These are phyloP conservation scores for Ypsolopha sequella DNA, from an alignment of 2,888 invertebrate genomes.

Conservation along the genomic window DNA sequence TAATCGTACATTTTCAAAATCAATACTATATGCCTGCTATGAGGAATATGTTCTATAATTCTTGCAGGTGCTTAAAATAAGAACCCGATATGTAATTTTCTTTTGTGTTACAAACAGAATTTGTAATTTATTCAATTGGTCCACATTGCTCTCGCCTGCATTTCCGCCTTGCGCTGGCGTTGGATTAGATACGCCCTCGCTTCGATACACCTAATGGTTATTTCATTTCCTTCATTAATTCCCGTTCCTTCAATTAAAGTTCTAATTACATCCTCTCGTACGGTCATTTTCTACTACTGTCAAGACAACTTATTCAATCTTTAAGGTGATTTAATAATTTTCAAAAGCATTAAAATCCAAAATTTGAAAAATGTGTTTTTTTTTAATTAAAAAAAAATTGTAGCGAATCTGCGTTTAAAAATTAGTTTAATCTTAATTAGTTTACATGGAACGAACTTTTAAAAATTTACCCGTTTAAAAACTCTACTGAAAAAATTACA, in stretches of 20 bases:
- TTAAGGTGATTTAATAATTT: too few relatives aligned
- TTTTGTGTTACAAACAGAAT: not conserved
- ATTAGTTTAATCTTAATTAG: too few relatives aligned
- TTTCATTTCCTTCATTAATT: constrained; percentile 21
- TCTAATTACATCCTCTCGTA: constrained; percentile 5
- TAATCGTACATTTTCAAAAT: too few relatives aligned
- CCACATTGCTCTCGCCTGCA: constrained; percentile 3
- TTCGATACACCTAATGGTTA: constrained; percentile 15
- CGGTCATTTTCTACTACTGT: not conserved
- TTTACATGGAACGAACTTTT: too few relatives aligned
- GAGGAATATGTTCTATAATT: too few relatives aligned
- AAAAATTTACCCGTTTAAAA: too few relatives aligned
- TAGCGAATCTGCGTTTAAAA: too few relatives aligned
- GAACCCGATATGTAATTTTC: not conserved
- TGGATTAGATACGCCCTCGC: constrained; percentile 5
- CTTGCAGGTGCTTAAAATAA: not conserved
- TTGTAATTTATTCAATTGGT: constrained; percentile 1
- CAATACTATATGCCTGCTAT: too few relatives aligned
- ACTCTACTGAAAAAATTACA: too few relatives aligned
- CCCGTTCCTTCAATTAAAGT: constrained; percentile 3
- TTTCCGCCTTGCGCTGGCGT: not conserved
- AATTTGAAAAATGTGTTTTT: too few relatives aligned
- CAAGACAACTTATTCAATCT: not conserved
- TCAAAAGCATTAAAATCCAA: too few relatives aligned
- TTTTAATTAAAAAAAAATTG: too few relatives aligned